Evolutionary conservation across 1,140 invertebrate genomes (phyloP), one percentile per base, ranked within the genome.

Genomic region (Trichomalopsis sarcophagae): DNA sequence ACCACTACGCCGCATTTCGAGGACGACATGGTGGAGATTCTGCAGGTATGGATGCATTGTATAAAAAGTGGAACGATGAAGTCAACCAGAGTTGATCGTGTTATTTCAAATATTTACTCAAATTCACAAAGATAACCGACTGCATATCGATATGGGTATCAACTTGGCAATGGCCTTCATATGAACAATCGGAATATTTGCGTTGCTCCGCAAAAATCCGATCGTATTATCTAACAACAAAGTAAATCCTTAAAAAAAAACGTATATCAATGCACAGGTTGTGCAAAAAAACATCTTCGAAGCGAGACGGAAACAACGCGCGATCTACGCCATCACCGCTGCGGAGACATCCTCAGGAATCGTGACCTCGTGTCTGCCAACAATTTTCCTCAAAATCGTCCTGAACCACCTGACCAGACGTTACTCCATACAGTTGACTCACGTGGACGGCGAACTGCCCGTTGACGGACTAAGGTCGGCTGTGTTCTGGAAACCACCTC

Each of bases 401-500:
- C 92, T 97, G 11, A 96, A 96, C 89, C 94, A 96, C 85, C 93
- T 97, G 55, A 96, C 96, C 0, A 94, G 95, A 74, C 95, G 95
- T 84, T 97, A 96, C 90, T 95, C 96, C 0, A 93, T 97, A 2
- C 95, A 95, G 13, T 93, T 97, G 55, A 96, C 96, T 0, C 95
- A 97, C 89, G 94, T 97, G 13, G 88, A 95, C 92, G 89, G 94
- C 89, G 89, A 94, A n/a, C 86, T 95, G 10, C 96, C 96, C 94
- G 95, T 96, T 1, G 95, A 97, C 74, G 94, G 94, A 50, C 94
- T 97, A 0, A 94, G 94, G 27, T 94, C 94, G 84, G 94, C 96
- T 0, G 90, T 97, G n/a, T 96, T 96, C 86, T 97, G 96, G 95
- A 94, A 96, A 87, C 96, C 97, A 40, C 96, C 96, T 4, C 96